phyloP scores from a whole-genome alignment of 2,888 invertebrate species.

The Melinaea menophilus region DNA sequence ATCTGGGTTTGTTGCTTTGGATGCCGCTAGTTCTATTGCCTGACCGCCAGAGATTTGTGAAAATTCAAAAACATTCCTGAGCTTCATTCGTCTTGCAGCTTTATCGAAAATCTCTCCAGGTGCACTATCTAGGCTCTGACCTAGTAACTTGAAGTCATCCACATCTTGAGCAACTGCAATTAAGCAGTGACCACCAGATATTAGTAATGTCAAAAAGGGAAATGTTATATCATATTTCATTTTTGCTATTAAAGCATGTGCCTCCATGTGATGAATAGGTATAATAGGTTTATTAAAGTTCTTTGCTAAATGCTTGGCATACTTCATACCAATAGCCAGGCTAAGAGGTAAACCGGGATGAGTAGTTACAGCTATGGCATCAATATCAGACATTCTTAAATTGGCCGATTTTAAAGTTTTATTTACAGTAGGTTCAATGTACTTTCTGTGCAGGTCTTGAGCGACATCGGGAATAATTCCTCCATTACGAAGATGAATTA shows the following conservation, averaged over 20 bases:
- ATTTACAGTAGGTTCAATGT: constrained; percentile 86
- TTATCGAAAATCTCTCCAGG: constrained; percentile 98
- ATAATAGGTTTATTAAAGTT: constrained; percentile 88
- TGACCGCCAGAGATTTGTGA: constrained; percentile 87
- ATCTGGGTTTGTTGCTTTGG: constrained; percentile 80
- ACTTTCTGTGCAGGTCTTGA: constrained; percentile 85
- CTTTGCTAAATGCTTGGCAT: constrained; percentile 87
- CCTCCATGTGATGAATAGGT: constrained; percentile 99
- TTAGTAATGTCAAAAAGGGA: constrained; percentile 92
- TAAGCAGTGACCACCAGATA: constrained; percentile 96
- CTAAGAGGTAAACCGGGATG: constrained; percentile 91
- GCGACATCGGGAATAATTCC: constrained; percentile 96
- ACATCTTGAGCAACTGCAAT: constrained; percentile 86
- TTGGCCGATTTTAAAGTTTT: constrained; percentile 81
- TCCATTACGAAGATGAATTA: constrained; percentile 85
- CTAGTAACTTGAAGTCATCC: constrained; percentile 87
- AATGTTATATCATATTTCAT: constrained; percentile 85
- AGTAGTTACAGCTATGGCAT: constrained; percentile 93
- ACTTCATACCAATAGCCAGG: constrained; percentile 87
- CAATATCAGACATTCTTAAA: constrained; percentile 81
- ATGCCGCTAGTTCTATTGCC: constrained; percentile 90
- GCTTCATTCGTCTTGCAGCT: constrained; percentile 89
- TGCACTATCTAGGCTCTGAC: constrained; percentile 88
- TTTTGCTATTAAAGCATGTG: constrained; percentile 94
- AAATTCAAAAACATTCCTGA: constrained; percentile 87